A percentile compares a stretch with the other conserved stretches of the same genome.
Evolutionary conservation across 2,113 vertebrate species (phyloP).

Genomic region (Etheostoma cragini): DNA sequence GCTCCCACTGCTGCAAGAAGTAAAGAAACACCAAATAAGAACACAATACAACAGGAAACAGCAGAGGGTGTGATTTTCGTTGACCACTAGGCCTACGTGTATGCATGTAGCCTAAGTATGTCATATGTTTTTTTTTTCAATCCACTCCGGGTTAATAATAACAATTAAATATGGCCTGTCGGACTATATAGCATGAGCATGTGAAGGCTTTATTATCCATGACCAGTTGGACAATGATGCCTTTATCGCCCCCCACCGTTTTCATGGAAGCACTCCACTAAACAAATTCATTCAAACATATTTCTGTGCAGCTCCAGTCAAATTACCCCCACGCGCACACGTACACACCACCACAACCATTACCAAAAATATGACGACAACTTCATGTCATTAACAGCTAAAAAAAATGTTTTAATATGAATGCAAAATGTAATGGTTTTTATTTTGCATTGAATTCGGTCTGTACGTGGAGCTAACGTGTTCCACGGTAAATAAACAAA

Average conservation of each 20-base stretch:
- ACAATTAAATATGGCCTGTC: conserved; percentile 23
- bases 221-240: conserved; percentile 40
- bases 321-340: not conserved
- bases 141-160: not conserved
- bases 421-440: not conserved
- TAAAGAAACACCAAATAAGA: not conserved
- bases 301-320: conserved; percentile 30
- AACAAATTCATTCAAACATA: conserved; percentile 64
- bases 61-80: not conserved
- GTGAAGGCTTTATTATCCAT: conserved; percentile 32
- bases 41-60: conserved; percentile 12
- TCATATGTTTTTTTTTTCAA: not conserved
- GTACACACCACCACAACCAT: not conserved
- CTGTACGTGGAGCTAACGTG: not conserved
- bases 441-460: conserved; percentile 1
- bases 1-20: not conserved
- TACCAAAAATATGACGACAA: conserved; percentile 23
- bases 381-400: not conserved
- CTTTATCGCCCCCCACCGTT: conserved; percentile 73
- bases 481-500: conserved; percentile 14
- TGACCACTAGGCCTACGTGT: not conserved
- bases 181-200: not conserved
- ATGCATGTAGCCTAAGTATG: no score
- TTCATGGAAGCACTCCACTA: conserved; percentile 33
- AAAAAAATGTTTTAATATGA: not conserved